A percentile compares a stretch with the other conserved stretches of the same genome.
Evolutionary conservation across 2,113 vertebrate genomes (phyloP).

Genomic region (Psephotus haematonotus): DNA sequence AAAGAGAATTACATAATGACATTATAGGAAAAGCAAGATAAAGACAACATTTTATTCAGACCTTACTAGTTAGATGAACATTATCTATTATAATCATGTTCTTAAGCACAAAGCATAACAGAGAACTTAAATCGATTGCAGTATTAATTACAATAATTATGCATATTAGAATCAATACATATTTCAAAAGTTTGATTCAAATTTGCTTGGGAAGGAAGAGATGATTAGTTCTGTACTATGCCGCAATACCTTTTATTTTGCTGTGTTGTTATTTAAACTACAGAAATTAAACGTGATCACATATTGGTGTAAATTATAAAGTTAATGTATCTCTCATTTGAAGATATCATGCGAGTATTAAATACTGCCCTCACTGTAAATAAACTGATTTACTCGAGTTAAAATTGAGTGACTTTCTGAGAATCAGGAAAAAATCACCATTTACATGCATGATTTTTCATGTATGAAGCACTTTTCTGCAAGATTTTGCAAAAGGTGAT

Average conservation of each 20-base stretch:
- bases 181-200: neutral
- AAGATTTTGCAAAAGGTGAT: neutral
- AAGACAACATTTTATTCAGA: neutral
- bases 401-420: neutral
- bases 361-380: neutral
- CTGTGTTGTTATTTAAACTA: neutral
- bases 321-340: neutral
- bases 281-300: neutral
- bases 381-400: neutral
- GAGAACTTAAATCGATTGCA: neutral
- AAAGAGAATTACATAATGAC: neutral
- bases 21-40: neutral
- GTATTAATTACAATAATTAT: neutral
- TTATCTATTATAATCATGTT: neutral
- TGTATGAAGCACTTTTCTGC: neutral
- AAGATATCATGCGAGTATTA: neutral
- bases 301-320: neutral
- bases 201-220: neutral
- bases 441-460: accelerated
- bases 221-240: neutral
- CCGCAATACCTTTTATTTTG: neutral
- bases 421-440: neutral
- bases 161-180: neutral
- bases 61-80: neutral
- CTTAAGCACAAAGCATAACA: neutral